Evolutionary conservation across 2,797 vertebrate species (phyloP).

Genomic region (Epinephelus awoara): DNA sequence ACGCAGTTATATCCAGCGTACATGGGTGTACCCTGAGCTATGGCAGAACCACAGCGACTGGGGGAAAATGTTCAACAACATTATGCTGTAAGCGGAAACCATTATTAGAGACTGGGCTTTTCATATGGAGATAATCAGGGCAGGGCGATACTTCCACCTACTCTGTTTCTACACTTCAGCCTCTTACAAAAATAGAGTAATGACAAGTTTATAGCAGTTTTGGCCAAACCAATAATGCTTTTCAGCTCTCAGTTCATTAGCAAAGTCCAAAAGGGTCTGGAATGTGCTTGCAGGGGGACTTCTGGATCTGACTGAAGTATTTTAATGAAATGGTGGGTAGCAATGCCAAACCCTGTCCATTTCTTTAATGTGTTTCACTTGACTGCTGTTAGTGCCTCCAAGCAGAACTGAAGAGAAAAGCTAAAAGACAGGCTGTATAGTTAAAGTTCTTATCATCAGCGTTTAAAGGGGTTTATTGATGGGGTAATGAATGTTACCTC

Average conservation of each 20-base stretch:
- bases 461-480: constrained; percentile 1
- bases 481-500: background rate
- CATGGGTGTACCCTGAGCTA: constrained; percentile 20
- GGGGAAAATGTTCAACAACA: constrained; percentile 64
- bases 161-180: constrained; percentile 61
- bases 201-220: constrained; percentile 75
- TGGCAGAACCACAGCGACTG: constrained; percentile 44
- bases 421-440: background rate
- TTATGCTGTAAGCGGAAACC: constrained; percentile 75
- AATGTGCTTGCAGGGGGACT: constrained; percentile 57
- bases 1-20: constrained; percentile 3
- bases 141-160: constrained; percentile 70
- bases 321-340: constrained; percentile 57
- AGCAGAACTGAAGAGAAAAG: background rate
- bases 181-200: constrained; percentile 74
- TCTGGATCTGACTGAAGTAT: constrained; percentile 37
- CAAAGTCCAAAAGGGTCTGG: constrained; percentile 42
- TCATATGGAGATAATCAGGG: constrained; percentile 84
- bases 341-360: constrained; percentile 21
- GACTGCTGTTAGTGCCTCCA: constrained; percentile 16
- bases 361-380: constrained; percentile 38
- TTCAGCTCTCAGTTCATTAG: constrained; percentile 56
- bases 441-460: background rate
- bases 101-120: constrained; percentile 70
- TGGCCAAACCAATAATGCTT: constrained; percentile 74